Base-by-base conservation (phyloP, 2,797 vertebrate genomes). In the Pangasius krempfi region DNA sequence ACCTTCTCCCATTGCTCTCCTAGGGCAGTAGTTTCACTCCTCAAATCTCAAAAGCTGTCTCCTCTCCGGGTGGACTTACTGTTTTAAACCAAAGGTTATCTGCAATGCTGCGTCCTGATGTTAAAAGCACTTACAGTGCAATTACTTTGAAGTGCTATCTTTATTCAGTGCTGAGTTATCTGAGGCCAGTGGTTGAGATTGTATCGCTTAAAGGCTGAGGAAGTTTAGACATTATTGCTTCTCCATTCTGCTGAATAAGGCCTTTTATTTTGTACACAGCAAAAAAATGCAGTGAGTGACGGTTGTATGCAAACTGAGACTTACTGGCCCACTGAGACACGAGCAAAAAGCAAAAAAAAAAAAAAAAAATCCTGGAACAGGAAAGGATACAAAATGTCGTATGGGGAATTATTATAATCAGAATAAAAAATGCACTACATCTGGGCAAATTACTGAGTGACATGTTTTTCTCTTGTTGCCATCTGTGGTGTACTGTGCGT, bases 1-100 rank as follows among this genome's bases (percentile, higher is more conserved):
- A 95, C 92, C 93, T 93, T 95, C 94, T 95, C 95, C 94, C 93
- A 92, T 96, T 96, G 93, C 95, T 91, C 92, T 95, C 92, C 94
- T 16, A 93, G 91, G 94, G 95, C 92, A 89, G 91, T 91, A 95
- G 94, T 94, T 95, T 93, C 94, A 88, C 93, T 92, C 76, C 50
- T 75, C 79, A 86, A 88, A 62, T 84, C 91, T 75, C 62, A 25
- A 12, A 40, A 62, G 90, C 76, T 33, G 44, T 79, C 87, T 87
- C 60, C 87, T 79, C 54, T 87, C 64, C 56, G 90, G 89, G 25
- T 56, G 73, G 66, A 62, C 76, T 50, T 37, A 70, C 64, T 14
- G 40, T 30, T 89, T 84, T 91, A 88, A 89, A 85, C 87, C 84
- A 80, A 60, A 81, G 86, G 87, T 89, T 88, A 87, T 89, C 89